Percentiles rank a stretch among this genome's conserved stretches.
Conservation (phyloP, 2,888 invertebrate species). For the Pycnomerus fuliginosus region DNA sequence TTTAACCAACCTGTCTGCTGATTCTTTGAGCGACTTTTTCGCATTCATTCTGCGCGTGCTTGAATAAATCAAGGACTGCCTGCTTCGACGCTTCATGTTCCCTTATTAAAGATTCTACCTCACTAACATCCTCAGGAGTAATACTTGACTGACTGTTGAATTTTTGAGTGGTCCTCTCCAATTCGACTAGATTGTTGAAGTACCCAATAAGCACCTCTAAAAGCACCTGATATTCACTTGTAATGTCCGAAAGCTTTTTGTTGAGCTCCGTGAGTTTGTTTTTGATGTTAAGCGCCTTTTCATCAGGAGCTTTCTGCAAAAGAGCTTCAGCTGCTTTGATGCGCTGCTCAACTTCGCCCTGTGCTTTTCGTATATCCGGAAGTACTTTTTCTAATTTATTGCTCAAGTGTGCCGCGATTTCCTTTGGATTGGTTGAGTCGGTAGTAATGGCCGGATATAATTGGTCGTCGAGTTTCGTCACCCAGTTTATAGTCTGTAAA, state of each 20-base stretch:
- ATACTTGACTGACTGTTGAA: conserved; percentile 54
- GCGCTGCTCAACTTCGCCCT: conserved; percentile 66
- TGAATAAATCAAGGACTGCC: conserved; percentile 65
- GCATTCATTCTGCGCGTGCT: conserved; percentile 66
- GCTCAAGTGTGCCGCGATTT: conserved; percentile 59
- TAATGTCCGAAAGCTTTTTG: conserved; percentile 64
- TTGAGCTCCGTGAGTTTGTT: conserved; percentile 66
- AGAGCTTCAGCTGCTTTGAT: conserved; percentile 67
- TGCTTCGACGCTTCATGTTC: conserved; percentile 68
- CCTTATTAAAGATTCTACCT: conserved; percentile 57
- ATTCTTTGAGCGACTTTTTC: conserved; percentile 69
- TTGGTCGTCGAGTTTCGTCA: conserved; percentile 68
- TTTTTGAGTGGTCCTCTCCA: conserved; percentile 62
- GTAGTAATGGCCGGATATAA: conserved; percentile 74
- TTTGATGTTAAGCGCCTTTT: conserved; percentile 62
- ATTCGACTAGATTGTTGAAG: conserved; percentile 65
- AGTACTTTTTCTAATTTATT: conserved; percentile 59
- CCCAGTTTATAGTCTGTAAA: conserved; percentile 63
- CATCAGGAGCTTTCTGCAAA: conserved; percentile 60
- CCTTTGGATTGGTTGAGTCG: conserved; percentile 59
- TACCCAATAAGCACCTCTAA: conserved; percentile 66
- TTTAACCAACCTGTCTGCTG: conserved; percentile 56
- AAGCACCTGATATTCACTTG: conserved; percentile 70
- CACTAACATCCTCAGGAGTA: conserved; percentile 52
- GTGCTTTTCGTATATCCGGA: conserved; percentile 63